A percentile compares a stretch with the other conserved stretches of the same genome.
phyloP scores from a whole-genome alignment of 2,888 invertebrate species.

The Autographa gamma region DNA sequence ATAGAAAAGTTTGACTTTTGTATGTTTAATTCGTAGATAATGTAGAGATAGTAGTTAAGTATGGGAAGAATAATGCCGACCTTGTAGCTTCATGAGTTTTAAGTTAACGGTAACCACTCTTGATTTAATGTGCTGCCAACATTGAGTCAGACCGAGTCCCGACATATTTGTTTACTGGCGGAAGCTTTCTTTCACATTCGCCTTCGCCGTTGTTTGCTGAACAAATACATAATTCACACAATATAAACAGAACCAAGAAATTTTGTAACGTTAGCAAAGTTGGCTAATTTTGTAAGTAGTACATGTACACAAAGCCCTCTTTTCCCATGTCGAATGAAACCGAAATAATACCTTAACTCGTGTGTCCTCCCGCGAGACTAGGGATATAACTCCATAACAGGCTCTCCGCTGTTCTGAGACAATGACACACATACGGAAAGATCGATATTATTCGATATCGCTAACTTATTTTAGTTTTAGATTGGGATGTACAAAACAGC shows the following conservation, averaged over 20 bases:
- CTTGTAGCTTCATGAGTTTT: neutral
- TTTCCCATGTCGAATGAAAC: constrained; percentile 15
- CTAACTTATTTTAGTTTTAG: constrained; percentile 19
- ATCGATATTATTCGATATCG: constrained; percentile 32
- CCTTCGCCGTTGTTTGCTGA: constrained; percentile 36
- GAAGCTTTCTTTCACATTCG: constrained; percentile 43
- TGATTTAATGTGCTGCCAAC: constrained; percentile 9
- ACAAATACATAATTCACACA: constrained; percentile 35
- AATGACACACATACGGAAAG: constrained; percentile 30
- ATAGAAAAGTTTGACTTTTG: too few relatives aligned
- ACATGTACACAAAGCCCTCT: neutral
- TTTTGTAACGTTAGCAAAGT: constrained; percentile 28
- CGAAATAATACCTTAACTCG: constrained; percentile 9
- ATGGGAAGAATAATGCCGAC: neutral
- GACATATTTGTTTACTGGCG: constrained; percentile 35
- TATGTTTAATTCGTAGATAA: too few relatives aligned
- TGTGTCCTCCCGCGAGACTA: constrained; percentile 19
- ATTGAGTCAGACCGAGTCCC: constrained; percentile 15
- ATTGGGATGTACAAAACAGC: neutral
- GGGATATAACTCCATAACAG: constrained; percentile 23
- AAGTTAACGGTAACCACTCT: constrained; percentile 9
- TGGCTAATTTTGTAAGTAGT: constrained; percentile 24
- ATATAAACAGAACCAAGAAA: constrained; percentile 35
- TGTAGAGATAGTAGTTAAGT: neutral
- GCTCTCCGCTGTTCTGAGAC: constrained; percentile 20